phyloP scores from a whole-genome alignment of 1,140 invertebrate genomes.

The Chironomus tepperi region DNA sequence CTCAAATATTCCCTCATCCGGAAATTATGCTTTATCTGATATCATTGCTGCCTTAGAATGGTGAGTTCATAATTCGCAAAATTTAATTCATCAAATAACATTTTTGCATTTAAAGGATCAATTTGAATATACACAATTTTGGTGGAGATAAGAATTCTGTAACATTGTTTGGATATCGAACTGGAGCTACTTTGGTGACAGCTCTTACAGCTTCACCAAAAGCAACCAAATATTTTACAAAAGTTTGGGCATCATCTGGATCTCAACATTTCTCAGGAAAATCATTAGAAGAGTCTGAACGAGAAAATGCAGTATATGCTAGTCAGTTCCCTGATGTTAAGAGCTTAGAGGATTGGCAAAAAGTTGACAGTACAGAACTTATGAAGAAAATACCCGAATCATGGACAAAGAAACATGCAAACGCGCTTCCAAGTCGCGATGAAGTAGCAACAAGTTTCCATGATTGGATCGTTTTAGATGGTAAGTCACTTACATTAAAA shows the following conservation, averaged over 20 bases:
- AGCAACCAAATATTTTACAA: constrained; percentile 51
- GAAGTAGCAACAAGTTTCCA: constrained; percentile 50
- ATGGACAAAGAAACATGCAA: constrained; percentile 50
- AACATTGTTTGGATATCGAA: constrained; percentile 70
- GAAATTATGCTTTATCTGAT: constrained; percentile 81
- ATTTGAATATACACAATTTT: constrained; percentile 71
- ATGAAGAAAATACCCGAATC: constrained; percentile 43
- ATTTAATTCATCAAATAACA: background rate
- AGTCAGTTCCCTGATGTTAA: constrained; percentile 38
- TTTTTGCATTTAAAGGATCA: constrained; percentile 38
- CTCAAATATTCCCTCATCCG: constrained; percentile 62
- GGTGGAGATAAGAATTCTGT: constrained; percentile 67
- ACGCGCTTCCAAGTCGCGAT: constrained; percentile 48
- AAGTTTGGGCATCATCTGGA: constrained; percentile 65
- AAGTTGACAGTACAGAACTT: constrained; percentile 25
- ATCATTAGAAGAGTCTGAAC: constrained; percentile 49
- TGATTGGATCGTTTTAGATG: constrained; percentile 67
- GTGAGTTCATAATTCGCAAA: constrained; percentile 32
- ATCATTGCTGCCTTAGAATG: constrained; percentile 67
- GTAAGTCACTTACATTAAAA: constrained; percentile 31
- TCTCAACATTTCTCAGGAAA: constrained; percentile 58
- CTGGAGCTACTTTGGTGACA: constrained; percentile 68
- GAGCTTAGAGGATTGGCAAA: constrained; percentile 36
- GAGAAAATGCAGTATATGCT: constrained; percentile 50
- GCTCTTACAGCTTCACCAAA: constrained; percentile 51